Conservation (phyloP, 2,797 vertebrate genomes). For the Phalanger gymnotis region DNA sequence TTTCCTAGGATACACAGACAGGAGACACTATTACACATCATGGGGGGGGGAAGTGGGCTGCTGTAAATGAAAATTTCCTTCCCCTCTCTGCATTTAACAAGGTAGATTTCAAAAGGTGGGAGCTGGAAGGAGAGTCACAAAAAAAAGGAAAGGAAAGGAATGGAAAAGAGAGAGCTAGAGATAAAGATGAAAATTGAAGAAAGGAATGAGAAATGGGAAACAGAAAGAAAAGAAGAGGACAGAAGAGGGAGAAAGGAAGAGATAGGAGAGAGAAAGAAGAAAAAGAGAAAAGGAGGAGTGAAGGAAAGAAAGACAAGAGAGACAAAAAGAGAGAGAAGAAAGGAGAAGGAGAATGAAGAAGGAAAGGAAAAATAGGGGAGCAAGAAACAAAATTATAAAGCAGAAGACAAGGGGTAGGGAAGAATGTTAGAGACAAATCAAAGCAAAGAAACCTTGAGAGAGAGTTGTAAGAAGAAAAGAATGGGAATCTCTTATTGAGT, state of each 20-base stretch:
- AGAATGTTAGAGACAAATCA: neutral
- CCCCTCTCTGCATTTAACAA: constrained; percentile 26
- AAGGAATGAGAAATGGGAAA: neutral
- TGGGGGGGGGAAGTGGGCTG: constrained; percentile 40
- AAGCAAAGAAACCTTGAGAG: neutral
- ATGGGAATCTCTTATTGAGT: neutral
- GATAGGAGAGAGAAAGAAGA: too few relatives aligned
- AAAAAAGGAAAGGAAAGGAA: neutral
- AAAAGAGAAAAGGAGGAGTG: too few relatives aligned
- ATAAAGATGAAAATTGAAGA: neutral
- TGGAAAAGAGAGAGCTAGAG: neutral
- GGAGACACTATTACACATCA: constrained; percentile 59
- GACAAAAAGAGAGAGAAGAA: too few relatives aligned
- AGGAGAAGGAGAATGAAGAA: neutral
- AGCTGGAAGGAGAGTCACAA: neutral
- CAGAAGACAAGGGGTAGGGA: neutral
- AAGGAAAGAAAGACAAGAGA: neutral
- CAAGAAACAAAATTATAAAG: neutral
- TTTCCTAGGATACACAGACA: constrained; percentile 83
- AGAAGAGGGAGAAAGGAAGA: neutral
- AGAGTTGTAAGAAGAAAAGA: neutral
- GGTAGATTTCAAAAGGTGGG: constrained; percentile 18
- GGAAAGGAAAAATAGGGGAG: neutral
- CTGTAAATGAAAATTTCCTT: constrained; percentile 53
- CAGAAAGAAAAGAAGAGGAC: neutral